A percentile compares a stretch with the other conserved stretches of the same genome.
Conservation (phyloP, 2,797 vertebrate species). For the Pangasius sanitwongsei region DNA sequence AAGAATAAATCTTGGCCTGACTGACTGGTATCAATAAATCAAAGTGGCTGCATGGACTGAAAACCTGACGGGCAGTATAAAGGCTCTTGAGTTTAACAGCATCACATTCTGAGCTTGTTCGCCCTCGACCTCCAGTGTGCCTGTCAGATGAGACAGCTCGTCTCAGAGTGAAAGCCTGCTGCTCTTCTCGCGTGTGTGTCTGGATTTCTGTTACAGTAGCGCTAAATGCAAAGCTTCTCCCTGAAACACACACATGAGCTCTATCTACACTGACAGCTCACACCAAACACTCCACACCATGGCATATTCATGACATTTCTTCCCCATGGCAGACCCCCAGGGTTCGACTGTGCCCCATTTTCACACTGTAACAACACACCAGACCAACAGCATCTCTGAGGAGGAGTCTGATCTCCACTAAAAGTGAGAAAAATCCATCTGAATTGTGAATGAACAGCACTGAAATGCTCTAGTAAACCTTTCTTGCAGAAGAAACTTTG, state of each 20-base stretch:
- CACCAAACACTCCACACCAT: conserved; percentile 31
- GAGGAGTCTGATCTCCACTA: not conserved
- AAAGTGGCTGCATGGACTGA: not conserved
- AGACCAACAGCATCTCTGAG: not conserved
- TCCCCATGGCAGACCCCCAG: not conserved
- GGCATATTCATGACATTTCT: conserved; percentile 38
- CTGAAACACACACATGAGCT: conserved; percentile 4
- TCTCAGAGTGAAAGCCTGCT: not conserved
- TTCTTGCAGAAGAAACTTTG: not conserved
- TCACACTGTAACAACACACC: not conserved
- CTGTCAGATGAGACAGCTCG: not conserved
- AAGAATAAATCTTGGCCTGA: not conserved
- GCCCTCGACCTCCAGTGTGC: not conserved
- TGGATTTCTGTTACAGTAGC: not conserved
- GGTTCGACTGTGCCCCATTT: conserved; percentile 27
- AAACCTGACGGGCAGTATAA: not conserved
- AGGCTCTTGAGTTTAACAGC: conserved; percentile 1
- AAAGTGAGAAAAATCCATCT: not conserved
- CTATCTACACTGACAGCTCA: conserved; percentile 32
- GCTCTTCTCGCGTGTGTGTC: not conserved
- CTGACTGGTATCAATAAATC: conserved; percentile 8
- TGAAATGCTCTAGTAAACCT: not conserved
- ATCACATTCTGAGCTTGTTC: not conserved
- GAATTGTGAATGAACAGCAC: not conserved
- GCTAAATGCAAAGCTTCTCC: not conserved